Base-by-base conservation (phyloP, 2,888 invertebrate genomes). In the Ischnus inquisitorius region DNA sequence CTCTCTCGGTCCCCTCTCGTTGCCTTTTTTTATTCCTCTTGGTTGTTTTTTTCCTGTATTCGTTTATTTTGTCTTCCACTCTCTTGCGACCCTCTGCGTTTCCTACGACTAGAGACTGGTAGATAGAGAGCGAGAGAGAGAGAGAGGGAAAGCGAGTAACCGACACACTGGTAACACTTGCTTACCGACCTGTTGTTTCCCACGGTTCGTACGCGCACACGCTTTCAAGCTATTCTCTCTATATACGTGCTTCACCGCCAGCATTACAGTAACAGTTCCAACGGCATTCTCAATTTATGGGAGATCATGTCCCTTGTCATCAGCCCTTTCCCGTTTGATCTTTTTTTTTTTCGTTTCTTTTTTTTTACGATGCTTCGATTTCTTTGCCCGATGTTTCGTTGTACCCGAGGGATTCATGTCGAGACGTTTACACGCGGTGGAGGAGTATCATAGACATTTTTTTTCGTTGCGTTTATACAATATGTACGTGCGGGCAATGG, bases 31-130 rank as follows among this genome's bases (percentile, higher is more conserved):
- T 46, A 41, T 48, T 69, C 54, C 54, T 62, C 51, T 79, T 67
- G 51, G 79, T 87, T 39, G 74, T 25, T 62, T 57, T 74, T 41
- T 69, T 85, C n/a, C n/a, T 88, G 51, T 77, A 16, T 68, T 57
- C 51, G 25, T 57, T 72, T 62, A 69, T 76, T 85, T 87, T 87
- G 85, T 85, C 89, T 88, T 86, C 88, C 84, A 68, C 86, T 86
- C 86, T 76, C 82, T 85, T 83, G 85, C 83, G 85, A 79, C 79
- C 85, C 78, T 81, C 54, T 76, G 79, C 6, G 57, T 28, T 3
- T 57, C 57, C 57, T 57, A 57, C 22, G 57, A 57, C 57, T 57
- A 57, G 57, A 57, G 57, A 57, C 34, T 6, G 46, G 46, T 46
- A 46, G 46, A 46, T 14, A 46, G n/a, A 46, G 46, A 25, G 57